Evolutionary conservation across 1,140 invertebrate genomes (phyloP), one percentile per base, ranked within the genome.

Genomic region (Drosophila equinoxialis): DNA sequence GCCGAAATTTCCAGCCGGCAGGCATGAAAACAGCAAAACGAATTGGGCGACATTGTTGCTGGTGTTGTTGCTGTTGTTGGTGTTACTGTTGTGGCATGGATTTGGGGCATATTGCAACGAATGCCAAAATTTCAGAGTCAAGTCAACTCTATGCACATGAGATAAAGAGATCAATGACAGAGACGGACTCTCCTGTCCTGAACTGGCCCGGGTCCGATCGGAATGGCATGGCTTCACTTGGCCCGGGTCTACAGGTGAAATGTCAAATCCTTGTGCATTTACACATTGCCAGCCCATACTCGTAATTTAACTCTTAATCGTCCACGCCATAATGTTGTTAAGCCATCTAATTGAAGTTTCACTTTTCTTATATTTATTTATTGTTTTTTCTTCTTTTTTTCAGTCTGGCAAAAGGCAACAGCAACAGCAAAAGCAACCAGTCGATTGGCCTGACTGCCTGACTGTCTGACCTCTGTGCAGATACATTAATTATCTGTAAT

Each of bases 401-500:
- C 13, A 17, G 17, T 7, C 45, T 51, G 45, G 17, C 45, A 23
- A 51, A 48, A 20, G 14, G 45, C 54, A 39, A 26, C 33, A 13
- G 14, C 54, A 41, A 30, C 35, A 6, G 37, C 61, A 62, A 54
- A 63, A 51, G 45, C 45, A 51, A 51, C 26, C 59, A 51, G 45
- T 39, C 68, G 60, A 41, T 62, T 55, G 63, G 14, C 54, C 33
- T 35, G 26, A 55, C 45, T 14, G 66, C n/a, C 74, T 61, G 71
- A 60, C 77, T 64, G 67, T 59, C 68, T 87, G 83, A 86, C 84
- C 83, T 78, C 76, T 87, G 81, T 70, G 73, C 80, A 87, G 83
- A 79, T 90, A 90, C 87, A 90, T 90, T 90, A 90, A 90, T 90
- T 90, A 90, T 90, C 87, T 90, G 83, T 90, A 90, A 90, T 90